Base-by-base conservation (phyloP, 2,888 invertebrate species). In the Apamea anceps region DNA sequence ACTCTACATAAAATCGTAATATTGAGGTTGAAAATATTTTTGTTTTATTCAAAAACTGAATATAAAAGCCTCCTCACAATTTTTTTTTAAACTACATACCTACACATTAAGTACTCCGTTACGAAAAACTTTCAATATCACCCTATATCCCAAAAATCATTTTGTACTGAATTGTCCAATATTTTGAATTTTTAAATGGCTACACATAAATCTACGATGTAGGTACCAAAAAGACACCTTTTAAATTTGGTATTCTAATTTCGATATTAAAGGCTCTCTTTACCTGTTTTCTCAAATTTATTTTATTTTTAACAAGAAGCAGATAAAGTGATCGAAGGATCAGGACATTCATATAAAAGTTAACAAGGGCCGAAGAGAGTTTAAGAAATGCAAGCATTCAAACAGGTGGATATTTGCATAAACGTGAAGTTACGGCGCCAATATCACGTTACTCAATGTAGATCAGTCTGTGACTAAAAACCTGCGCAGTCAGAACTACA, bases 401-500 rank as follows among this genome's bases (percentile, higher is more conserved):
- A 70, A 79, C 79, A 84, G 79, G 85, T 79, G 48, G 15, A n/a
- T 28, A 63, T 82, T 83, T 72, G 12, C 67, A 73, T 45, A 37
- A 70, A 57, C 25, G 45, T 72, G 67, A 82, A 60, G 66, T 83
- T 79, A 42, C 21, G 72, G 57, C 79, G 68, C 48, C 42, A 72
- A 57, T 57, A 68, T 63, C 72, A 84, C 37, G 67, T 62, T 63
- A 78, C 63, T 72, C 65, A 65, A 32, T 70, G 28, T 37, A 67
- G 45, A 45, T 3, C 13, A 66, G 37, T 75, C 42, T 72, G 28
- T 72, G 65, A 70, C 60, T 57, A 72, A 63, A 68, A 51, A 85
- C 81, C 76, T 85, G 85, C 81, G 85, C 83, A 81, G 81, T 73
- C 76, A 42, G 83, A 73, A 66, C 25, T 57, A n/a, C 28, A 81